phyloP scores from a whole-genome alignment of 2,888 invertebrate genomes.

The Agonopterix subpropinquella region DNA sequence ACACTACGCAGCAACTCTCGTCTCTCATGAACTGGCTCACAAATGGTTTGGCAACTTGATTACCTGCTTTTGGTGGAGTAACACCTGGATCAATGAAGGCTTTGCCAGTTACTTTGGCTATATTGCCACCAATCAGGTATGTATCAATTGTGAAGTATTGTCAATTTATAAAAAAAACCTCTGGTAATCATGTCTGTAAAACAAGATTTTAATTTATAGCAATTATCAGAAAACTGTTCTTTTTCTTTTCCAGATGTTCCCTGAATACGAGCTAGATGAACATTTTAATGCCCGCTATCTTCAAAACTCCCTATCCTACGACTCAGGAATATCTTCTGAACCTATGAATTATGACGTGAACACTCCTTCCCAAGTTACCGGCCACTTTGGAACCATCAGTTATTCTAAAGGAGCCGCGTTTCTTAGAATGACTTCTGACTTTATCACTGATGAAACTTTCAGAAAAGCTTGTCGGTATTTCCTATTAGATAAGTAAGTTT shows the following conservation, averaged over 20 bases:
- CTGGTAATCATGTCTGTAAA: no score
- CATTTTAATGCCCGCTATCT: slow-evolving; percentile 84
- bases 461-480: slow-evolving; percentile 45
- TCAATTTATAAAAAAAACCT: no score
- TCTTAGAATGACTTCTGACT: slow-evolving; percentile 53
- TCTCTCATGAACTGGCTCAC: slow-evolving; percentile 79
- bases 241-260: slow-evolving; percentile 67
- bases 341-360: slow-evolving; percentile 77
- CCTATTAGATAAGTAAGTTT: slow-evolving; percentile 67
- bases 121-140: slow-evolving; percentile 57
- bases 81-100: slow-evolving; percentile 84
- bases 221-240: neutral
- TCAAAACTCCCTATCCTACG: slow-evolving; percentile 75
- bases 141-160: no score
- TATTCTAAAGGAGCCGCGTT: slow-evolving; percentile 79
- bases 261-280: slow-evolving; percentile 78
- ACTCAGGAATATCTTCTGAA: slow-evolving; percentile 54
- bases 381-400: slow-evolving; percentile 80
- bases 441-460: slow-evolving; percentile 47
- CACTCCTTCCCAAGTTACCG: slow-evolving; percentile 77
- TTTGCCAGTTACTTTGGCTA: slow-evolving; percentile 84
- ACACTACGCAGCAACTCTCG: slow-evolving; percentile 66
- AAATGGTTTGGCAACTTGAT: slow-evolving; percentile 88
- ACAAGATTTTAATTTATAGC: no score
- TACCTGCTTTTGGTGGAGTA: slow-evolving; percentile 83